These are phyloP conservation scores for Crotalus tigris DNA, from an alignment of 2,113 vertebrate species.

Conservation along the genomic window DNA sequence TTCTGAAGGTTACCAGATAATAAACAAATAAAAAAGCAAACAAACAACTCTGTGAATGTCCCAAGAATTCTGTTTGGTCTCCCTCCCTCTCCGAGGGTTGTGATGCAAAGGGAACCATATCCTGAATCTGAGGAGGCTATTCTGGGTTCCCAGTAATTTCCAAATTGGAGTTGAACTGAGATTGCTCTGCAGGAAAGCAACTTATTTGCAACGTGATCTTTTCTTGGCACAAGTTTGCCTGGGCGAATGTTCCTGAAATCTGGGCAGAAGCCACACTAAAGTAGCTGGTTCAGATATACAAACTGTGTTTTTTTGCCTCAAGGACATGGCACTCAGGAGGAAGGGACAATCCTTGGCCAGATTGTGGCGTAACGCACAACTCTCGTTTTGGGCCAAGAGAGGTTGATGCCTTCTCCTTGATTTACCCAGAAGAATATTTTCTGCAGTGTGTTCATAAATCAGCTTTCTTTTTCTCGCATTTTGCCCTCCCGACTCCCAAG, in stretches of 20 bases:
- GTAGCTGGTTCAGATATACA: conserved; percentile 26
- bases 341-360: conserved; percentile 22
- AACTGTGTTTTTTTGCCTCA: conserved; percentile 28
- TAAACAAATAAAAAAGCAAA: background rate
- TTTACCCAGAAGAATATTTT: conserved; percentile 12
- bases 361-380: conserved; percentile 32
- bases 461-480: too few relatives aligned
- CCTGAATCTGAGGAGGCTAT: background rate
- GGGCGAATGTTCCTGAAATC: background rate
- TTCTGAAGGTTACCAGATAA: background rate
- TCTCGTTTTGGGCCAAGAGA: conserved; percentile 14
- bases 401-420: conserved; percentile 39
- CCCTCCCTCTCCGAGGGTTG: too few relatives aligned
- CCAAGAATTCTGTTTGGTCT: background rate
- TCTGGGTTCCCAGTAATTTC: background rate
- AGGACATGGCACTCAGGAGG: conserved; percentile 12
- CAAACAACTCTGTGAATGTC: background rate
- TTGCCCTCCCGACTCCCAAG: background rate
- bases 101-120: background rate
- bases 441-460: conserved; percentile 47
- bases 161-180: background rate
- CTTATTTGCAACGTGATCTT: background rate
- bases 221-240: background rate
- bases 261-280: background rate
- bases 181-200: background rate